Base-by-base conservation (phyloP, 2,797 vertebrate species). In the Graptemys geographica region DNA sequence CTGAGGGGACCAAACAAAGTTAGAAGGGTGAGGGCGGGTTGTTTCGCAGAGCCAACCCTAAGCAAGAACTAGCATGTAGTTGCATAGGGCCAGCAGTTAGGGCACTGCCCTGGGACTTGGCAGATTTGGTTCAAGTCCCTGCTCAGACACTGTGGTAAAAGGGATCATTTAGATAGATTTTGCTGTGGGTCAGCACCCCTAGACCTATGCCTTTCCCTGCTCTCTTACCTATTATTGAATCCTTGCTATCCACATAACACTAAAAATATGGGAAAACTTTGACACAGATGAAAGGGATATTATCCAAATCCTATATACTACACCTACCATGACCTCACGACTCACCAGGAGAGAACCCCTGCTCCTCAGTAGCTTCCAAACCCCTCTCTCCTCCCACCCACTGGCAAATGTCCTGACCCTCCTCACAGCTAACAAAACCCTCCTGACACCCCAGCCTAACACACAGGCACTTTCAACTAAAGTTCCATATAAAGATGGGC, bases 51-150 rank as follows among this genome's bases (percentile, higher is more conserved):
- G 37, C 78, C 52, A 1, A 7, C 10, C 1, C 19, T 72, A 41
- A 23, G 69, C 37, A 72, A 5, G 37, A 25, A 11, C 69, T 23
- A 72, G 37, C 21, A 72, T 37, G 65, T 37, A 21, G n/a, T 23
- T 23, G 21, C 37, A 41, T 37, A 23, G 10, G 37, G 18, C 5
- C 19, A 3, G 19, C 21, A 19, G 4, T 37, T 37, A 23, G 10
- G 37, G 18, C 5, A 11, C n/a, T 37, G 21, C 5, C 69, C 69
- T 41, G 11, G n/a, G 19, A 72, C 18, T 69, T n/a, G 37, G 9
- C 7, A 23, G 62, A 37, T 59, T 8, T 41, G 0, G 0, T n/a
- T 53, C 5, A 52, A 83, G 44, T 31, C 49, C 4, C 56, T 81
- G 56, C 27, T 78, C 74, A 78, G 25, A 16, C 47, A 78, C 44